These are phyloP conservation scores for Acleris emargana DNA, from an alignment of 2,888 invertebrate genomes.

Conservation along the genomic window DNA sequence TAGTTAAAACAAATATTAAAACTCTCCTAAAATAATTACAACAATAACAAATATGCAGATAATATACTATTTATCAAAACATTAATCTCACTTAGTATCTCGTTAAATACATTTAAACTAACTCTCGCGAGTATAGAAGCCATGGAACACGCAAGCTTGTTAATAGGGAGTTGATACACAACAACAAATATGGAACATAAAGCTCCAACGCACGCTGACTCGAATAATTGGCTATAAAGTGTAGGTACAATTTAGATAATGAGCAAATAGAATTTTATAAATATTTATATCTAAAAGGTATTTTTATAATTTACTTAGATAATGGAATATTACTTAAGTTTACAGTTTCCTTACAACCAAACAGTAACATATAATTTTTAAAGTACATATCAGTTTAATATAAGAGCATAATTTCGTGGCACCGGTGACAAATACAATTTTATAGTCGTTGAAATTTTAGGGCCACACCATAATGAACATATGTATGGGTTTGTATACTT, in stretches of 20 bases:
- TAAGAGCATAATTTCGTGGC: conserved; percentile 3
- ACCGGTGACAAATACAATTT: conserved; percentile 17
- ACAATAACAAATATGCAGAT: conserved; percentile 79
- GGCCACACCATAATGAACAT: conserved; percentile 23
- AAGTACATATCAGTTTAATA: background rate
- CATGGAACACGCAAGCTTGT: conserved; percentile 63
- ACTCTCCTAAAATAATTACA: conserved; percentile 82
- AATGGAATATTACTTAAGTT: conserved; percentile 81
- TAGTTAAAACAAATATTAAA: conserved; percentile 77
- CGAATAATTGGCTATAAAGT: conserved; percentile 68
- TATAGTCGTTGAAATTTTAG: conserved; percentile 19
- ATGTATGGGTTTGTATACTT: conserved; percentile 23
- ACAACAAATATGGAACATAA: conserved; percentile 37
- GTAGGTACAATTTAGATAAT: conserved; percentile 76
- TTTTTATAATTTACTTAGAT: conserved; percentile 75
- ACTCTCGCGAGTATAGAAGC: conserved; percentile 58
- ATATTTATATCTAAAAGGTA: conserved; percentile 68
- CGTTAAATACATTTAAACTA: conserved; percentile 70
- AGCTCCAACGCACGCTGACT: conserved; percentile 44
- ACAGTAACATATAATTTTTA: conserved; percentile 43
- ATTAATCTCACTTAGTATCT: conserved; percentile 81
- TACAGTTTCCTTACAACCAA: conserved; percentile 61
- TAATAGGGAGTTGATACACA: conserved; percentile 44
- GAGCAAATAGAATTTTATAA: conserved; percentile 77
- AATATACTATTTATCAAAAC: conserved; percentile 68